Conservation (phyloP, 2,113 vertebrate species). For the Myiagra hebetior region DNA sequence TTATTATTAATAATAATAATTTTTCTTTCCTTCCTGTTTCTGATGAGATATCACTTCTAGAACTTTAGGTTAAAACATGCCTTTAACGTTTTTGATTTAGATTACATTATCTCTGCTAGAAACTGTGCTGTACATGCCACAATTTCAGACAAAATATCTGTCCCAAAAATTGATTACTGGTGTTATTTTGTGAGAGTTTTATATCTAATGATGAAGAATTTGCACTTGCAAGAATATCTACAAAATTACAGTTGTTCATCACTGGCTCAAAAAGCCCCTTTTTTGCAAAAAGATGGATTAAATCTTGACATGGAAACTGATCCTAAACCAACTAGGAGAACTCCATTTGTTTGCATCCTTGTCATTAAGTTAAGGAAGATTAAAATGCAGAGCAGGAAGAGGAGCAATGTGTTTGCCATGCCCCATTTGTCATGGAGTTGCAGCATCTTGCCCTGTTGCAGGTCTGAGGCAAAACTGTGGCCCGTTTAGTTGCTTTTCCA, state of each 20-base stretch:
- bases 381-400: background rate
- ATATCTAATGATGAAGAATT: background rate
- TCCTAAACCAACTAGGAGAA: slow-evolving; percentile 38
- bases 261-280: background rate
- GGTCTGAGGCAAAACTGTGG: background rate
- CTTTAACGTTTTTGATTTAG: background rate
- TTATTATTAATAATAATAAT: too few relatives aligned
- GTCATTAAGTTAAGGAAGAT: slow-evolving; percentile 29
- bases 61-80: background rate
- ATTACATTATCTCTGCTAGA: background rate
- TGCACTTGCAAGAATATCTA: background rate
- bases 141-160: background rate
- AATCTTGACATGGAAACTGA: background rate
- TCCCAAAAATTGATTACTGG: background rate
- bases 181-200: background rate
- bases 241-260: background rate
- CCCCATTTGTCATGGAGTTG: fast-evolving
- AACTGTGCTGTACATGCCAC: background rate
- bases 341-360: background rate
- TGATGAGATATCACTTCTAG: background rate
- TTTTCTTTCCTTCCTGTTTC: background rate
- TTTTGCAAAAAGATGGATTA: slow-evolving; percentile 26
- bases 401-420: background rate
- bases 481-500: background rate
- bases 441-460: too few relatives aligned